Evolutionary conservation across 1,140 invertebrate species (phyloP), one percentile per base, ranked within the genome.

Genomic region (Cydia fagiglandana): DNA sequence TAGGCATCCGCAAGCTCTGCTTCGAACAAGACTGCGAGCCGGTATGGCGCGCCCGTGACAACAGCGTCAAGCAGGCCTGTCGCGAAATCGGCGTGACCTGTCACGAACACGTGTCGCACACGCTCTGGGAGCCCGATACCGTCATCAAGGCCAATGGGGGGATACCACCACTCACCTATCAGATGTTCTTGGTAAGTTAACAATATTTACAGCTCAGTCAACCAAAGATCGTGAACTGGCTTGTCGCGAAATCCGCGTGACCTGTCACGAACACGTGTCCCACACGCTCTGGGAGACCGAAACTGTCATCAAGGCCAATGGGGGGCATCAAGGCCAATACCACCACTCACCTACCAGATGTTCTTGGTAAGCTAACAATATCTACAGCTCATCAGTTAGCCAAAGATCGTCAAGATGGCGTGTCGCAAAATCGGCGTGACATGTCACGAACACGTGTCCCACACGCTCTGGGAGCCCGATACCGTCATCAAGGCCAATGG

Each of bases 21-120:
- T 96, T 95, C 87, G 96, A 96, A 83, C 94, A 95, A 88, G 96
- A 96, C 83, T 95, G 95, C 81, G 96, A 96, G 87, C 95, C 96
- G 0, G 94, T 96, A 68, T 96, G 96, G 95, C 93, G 93, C 2
- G 81, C 90, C 1, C 89, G 96, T 41, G 96, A 96, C 87, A 90
- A 94, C n/a, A 79, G 84, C 5, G 94, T 96, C 0, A 95, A 94
- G 74, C 77, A 85, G 15, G 83, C 95, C 6, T 96, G 96, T 79
- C 78, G 87, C 1, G 91, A 95, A 74, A 86, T 93, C 30, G 93
- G 93, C 56, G 93, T 96, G 1, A 84, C 93, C 74, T 94, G 93
- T 28, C 88, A 93, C 20, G 95, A 95, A 79, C 93, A 94, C 82
- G 94, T 96, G 1, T 96, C 96, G 0, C 96, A 97, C 82, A 97